Conservation (phyloP, 2,888 invertebrate species). For the Oligia latruncula region DNA sequence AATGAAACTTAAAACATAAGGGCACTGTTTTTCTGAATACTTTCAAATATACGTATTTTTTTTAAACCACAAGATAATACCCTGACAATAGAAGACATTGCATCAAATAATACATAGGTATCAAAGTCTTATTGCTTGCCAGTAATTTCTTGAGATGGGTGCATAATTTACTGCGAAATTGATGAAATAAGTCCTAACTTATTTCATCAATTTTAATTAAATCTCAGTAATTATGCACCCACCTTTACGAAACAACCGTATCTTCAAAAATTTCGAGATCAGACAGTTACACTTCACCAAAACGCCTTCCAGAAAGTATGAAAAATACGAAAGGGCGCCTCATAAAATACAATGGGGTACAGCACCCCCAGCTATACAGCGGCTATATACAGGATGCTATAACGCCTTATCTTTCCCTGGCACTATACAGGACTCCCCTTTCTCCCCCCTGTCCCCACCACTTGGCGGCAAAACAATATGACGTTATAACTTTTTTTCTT, state of each 20-base stretch:
- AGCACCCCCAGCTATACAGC: conserved; percentile 71
- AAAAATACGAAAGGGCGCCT: conserved; percentile 80
- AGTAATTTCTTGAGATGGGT: background rate
- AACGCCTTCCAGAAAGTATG: conserved; percentile 80
- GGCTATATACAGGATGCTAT: conserved; percentile 79
- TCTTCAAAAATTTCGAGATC: conserved; percentile 56
- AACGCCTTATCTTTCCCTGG: conserved; percentile 86
- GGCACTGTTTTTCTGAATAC: background rate
- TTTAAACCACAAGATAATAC: background rate
- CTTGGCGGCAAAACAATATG: conserved; percentile 90
- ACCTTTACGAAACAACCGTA: conserved; percentile 2
- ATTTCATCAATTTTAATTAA: background rate
- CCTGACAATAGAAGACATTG: background rate
- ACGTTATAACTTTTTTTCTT: conserved; percentile 90
- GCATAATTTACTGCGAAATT: background rate
- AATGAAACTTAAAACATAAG: background rate
- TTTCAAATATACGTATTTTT: background rate
- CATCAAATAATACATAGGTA: background rate
- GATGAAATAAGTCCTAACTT: background rate
- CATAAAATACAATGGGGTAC: conserved; percentile 81
- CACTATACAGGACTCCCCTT: conserved; percentile 84
- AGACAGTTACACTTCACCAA: conserved; percentile 70
- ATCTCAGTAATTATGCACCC: background rate
- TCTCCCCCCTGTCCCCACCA: conserved; percentile 73
- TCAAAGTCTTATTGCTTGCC: background rate